A percentile compares a stretch with the other conserved stretches of the same genome.
Evolutionary conservation across 2,113 vertebrate genomes (phyloP).

Genomic region (Zosterops pallidus): DNA sequence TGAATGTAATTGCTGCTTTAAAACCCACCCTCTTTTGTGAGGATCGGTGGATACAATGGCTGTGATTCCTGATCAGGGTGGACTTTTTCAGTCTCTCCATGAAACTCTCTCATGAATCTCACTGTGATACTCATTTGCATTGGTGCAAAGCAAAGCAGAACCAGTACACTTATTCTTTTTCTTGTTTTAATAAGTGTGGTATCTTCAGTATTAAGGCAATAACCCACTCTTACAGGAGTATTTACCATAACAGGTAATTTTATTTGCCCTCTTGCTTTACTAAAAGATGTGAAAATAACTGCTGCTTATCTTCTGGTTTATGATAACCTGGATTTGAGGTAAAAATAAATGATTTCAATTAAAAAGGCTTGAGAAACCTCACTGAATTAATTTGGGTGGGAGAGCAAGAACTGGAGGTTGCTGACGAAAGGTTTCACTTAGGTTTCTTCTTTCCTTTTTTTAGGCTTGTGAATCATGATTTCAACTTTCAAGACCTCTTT

Average conservation of each 20-base stretch:
- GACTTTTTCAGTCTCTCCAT: neutral
- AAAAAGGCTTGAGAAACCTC: neutral
- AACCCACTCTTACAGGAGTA: neutral
- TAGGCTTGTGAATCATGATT: constrained; percentile 25
- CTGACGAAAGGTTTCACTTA: constrained; percentile 21
- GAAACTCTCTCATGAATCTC: neutral
- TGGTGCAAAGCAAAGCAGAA: neutral
- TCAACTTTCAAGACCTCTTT: constrained; percentile 13
- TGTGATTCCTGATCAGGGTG: neutral
- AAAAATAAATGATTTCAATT: neutral
- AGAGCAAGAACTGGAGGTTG: constrained; percentile 44
- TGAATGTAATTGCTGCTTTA: constrained; percentile 14
- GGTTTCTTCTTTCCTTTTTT: constrained; percentile 23
- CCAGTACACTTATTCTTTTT: neutral
- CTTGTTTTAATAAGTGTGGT: neutral
- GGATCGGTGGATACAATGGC: neutral
- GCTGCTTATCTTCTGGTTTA: neutral
- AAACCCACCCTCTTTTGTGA: neutral
- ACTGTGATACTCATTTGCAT: neutral
- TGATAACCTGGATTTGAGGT: neutral
- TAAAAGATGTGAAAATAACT: neutral
- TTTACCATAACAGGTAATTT: neutral
- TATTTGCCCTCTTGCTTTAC: neutral
- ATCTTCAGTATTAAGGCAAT: neutral
- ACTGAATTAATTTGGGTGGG: constrained; percentile 35